Evolutionary conservation across 2,888 invertebrate genomes (phyloP).

Genomic region (Oscheius sp.): DNA sequence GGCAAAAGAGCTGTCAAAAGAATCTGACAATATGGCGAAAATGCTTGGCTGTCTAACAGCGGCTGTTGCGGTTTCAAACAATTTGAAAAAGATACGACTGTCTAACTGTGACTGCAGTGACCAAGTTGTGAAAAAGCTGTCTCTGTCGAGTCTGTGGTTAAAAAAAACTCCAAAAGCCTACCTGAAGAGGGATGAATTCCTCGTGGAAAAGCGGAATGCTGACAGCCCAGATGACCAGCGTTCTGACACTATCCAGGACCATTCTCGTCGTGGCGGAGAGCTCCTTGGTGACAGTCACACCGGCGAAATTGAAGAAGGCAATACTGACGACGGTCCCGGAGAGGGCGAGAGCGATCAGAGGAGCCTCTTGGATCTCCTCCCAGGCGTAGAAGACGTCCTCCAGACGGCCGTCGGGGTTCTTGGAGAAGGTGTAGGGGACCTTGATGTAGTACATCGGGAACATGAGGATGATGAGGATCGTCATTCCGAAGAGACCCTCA

Average conservation of each 20-base stretch:
- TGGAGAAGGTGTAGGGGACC: constrained; percentile 83
- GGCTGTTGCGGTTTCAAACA: too few relatives aligned
- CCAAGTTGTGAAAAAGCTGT: neutral
- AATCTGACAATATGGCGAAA: too few relatives aligned
- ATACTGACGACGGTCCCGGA: constrained; percentile 81
- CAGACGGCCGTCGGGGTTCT: constrained; percentile 78
- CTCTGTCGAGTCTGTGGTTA: neutral
- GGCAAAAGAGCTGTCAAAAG: too few relatives aligned
- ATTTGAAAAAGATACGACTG: too few relatives aligned
- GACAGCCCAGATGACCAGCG: constrained; percentile 89
- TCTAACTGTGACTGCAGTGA: too few relatives aligned
- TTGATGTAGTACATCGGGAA: constrained; percentile 85
- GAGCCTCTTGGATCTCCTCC: constrained; percentile 83
- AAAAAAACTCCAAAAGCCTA: constrained; percentile 39
- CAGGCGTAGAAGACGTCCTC: constrained; percentile 85
- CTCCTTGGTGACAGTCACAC: constrained; percentile 91
- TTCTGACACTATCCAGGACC: constrained; percentile 89
- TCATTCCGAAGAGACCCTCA: constrained; percentile 80
- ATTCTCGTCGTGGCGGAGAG: constrained; percentile 90
- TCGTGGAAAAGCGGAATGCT: constrained; percentile 85
- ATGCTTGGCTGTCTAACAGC: too few relatives aligned
- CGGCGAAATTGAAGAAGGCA: constrained; percentile 92
- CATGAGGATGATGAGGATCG: constrained; percentile 76
- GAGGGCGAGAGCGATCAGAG: constrained; percentile 80
- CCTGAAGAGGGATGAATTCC: constrained; percentile 77